A percentile compares a stretch with the other conserved stretches of the same genome.
Evolutionary conservation across 23 tunicate genomes (phyloP).

Genomic region (Trididemnum nubilum): DNA sequence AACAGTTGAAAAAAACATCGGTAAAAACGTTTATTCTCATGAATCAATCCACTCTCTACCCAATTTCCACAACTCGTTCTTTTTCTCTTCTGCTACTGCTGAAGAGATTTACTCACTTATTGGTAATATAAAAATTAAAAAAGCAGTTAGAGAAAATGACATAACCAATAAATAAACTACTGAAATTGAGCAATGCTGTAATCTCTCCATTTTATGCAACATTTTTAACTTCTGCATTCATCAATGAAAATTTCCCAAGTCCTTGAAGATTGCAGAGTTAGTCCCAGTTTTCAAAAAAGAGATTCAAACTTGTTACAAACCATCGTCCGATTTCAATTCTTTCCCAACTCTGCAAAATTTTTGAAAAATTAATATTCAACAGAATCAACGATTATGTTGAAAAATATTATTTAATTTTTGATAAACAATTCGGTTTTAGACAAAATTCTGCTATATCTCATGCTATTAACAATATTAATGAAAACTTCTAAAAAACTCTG

Average conservation of each 20-base stretch:
- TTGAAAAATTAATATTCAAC: constrained; percentile 9
- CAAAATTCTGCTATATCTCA: background rate
- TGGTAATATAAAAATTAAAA: background rate
- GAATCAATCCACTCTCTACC: background rate
- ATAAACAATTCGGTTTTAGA: constrained; percentile 13
- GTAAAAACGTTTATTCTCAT: background rate
- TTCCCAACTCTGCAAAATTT: background rate
- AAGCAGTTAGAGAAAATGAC: background rate
- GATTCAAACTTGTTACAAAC: background rate
- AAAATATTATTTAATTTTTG: background rate
- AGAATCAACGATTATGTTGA: background rate
- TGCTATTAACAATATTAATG: background rate
- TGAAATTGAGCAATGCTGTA: background rate
- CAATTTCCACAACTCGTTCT: background rate
- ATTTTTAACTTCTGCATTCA: background rate
- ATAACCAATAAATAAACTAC: background rate
- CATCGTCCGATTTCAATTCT: background rate
- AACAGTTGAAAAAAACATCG: background rate
- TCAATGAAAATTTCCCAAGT: background rate
- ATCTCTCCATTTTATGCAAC: background rate
- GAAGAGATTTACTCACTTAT: background rate
- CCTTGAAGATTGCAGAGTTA: background rate
- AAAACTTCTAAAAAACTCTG: background rate
- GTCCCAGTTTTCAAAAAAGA: constrained; percentile 5
- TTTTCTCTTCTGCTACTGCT: background rate